Evolutionary conservation across 2,113 vertebrate genomes (phyloP).

Genomic region (Alectura lathami): DNA sequence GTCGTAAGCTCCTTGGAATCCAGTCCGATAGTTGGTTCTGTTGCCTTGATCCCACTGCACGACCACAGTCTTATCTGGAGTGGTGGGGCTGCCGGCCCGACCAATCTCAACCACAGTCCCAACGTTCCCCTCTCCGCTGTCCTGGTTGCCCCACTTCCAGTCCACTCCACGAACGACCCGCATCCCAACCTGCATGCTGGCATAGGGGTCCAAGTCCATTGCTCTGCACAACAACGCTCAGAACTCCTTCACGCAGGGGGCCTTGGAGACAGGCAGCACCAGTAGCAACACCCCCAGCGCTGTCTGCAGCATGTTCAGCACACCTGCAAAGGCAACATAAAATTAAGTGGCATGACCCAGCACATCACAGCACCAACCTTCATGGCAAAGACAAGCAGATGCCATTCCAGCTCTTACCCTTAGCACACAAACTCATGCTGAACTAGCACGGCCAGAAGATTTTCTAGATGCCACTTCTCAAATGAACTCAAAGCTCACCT

Average conservation of each 20-base stretch:
- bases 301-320: background rate
- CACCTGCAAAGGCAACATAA: background rate
- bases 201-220: constrained; percentile 77
- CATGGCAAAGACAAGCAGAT: background rate
- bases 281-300: background rate
- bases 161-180: constrained; percentile 93
- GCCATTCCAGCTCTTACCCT: background rate
- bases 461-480: background rate
- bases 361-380: background rate
- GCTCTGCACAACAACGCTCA: background rate
- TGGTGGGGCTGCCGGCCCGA: constrained; percentile 93
- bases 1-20: constrained; percentile 95
- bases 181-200: constrained; percentile 97
- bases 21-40: constrained; percentile 95
- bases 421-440: background rate
- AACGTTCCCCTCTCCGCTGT: constrained; percentile 92
- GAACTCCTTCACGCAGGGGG: fast-evolving
- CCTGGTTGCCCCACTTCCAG: constrained; percentile 98
- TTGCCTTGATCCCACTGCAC: constrained; percentile 99
- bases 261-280: background rate
- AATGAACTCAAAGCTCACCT: background rate
- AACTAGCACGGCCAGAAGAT: background rate
- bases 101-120: constrained; percentile 98
- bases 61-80: constrained; percentile 95
- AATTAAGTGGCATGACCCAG: background rate